Percentiles rank a stretch among this genome's conserved stretches.
These are phyloP conservation scores for Thysanoteuthis rhombus DNA, from an alignment of 2,888 invertebrate species.

Conservation along the genomic window DNA sequence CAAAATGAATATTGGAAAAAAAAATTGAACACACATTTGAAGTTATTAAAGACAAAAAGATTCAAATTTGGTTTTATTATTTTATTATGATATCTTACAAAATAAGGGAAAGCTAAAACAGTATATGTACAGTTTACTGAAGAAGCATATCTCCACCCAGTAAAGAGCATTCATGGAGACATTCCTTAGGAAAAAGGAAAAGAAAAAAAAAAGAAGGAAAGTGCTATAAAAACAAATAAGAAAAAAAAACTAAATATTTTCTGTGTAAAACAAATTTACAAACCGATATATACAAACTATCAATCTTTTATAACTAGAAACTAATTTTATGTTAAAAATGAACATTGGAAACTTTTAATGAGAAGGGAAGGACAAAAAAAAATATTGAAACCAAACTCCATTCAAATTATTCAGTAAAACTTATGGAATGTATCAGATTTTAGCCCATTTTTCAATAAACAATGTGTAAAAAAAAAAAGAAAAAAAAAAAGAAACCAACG, in stretches of 20 bases:
- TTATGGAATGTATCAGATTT: neutral
- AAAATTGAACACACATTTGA: too few species aligned
- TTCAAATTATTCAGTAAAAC: neutral
- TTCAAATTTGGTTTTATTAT: neutral
- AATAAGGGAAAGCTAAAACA: conserved; percentile 25
- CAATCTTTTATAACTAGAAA: neutral
- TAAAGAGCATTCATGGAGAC: neutral
- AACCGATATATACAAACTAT: conserved; percentile 12
- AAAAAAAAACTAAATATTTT: neutral
- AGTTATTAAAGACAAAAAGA: neutral
- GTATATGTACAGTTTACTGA: conserved; percentile 29
- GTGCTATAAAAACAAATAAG: neutral
- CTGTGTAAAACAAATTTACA: neutral
- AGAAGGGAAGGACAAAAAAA: neutral
- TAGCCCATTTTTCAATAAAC: neutral
- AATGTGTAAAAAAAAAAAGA: neutral
- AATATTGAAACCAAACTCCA: neutral
- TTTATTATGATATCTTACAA: conserved; percentile 26
- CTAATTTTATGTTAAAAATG: neutral
- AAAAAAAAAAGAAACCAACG: neutral
- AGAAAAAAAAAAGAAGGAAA: neutral
- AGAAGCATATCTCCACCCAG: neutral
- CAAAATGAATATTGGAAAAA: too few species aligned
- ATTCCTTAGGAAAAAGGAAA: neutral
- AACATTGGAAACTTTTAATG: too few species aligned